Base-by-base conservation (phyloP, 2,113 vertebrate genomes). In the Archocentrus centrarchus region DNA sequence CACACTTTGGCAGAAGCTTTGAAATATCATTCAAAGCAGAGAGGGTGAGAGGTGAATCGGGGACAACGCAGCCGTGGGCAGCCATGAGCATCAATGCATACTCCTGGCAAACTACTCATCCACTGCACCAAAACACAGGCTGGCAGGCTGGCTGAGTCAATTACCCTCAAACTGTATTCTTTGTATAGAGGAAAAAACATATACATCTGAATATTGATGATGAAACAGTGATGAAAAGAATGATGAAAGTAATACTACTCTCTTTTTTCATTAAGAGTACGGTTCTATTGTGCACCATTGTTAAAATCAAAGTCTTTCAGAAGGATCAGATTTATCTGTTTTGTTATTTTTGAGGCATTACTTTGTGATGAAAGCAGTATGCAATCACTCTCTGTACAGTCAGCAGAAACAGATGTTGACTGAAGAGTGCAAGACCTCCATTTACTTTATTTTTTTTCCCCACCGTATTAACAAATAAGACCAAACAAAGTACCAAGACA, bases 31-130 rank as follows among this genome's bases (percentile, higher is more conserved):
- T 84, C 62, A 81, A 60, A 77, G 60, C 10, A 18, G 64, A 61
- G 75, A 80, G 41, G 79, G 75, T 62, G 59, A 86, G 64, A 88
- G 90, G 89, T 89, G 88, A 91, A 77, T 18, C 17, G 32, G 81
- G 89, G 91, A 90, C 88, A 81, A 17, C 2, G 22, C 75, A 70
- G 79, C 87, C 62, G 47, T 86, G 82, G 84, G 88, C 88, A 86
- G 79, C 76, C 86, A 59, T 85, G 91, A 75, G 86, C 88, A 91
- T 88, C 85, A 78, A 81, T 88, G 88, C 86, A 79, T 68, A 89
- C 86, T 81, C 75, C 84, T 86, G 83, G 89, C 83, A 90, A 93
- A 93, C 83, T 77, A 83, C 68, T 94, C 89, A 89, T 83, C 82
- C 86, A 82, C 84, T 88, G 91, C 89, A 87, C 50, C 66, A 80